Base-by-base conservation (phyloP, 2,797 vertebrate species). In the Pseudomugil tenellus region DNA sequence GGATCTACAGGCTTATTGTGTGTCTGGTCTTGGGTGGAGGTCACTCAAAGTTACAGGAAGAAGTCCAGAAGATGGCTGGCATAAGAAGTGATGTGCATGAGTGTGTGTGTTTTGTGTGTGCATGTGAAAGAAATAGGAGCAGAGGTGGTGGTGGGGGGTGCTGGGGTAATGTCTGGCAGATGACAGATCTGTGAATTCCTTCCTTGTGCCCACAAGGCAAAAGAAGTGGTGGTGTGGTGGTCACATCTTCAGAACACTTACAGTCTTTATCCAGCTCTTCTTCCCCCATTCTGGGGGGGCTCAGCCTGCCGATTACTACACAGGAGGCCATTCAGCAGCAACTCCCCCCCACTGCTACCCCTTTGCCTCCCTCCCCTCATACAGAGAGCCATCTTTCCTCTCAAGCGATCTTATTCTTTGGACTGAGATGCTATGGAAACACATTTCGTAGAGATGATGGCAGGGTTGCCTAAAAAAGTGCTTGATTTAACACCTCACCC, bases 131-230 rank as follows among this genome's bases (percentile, higher is more conserved):
- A 75, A 59, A 54, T 54, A 51, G 13, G 60, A 73, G 25, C 43
- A 43, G 69, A 37, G 34, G 66, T 60, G 90, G 55, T 56, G 37
- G 16, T 12, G 54, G 58, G 49, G 57, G 77, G 48, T 37, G 59
- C 62, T 21, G 74, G 74, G 83, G 90, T 95, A 95, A 95, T 96
- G 94, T 94, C 93, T 95, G 95, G 95, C 93, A 95, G 96, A 96
- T 96, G 96, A 97, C 95, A 95, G 94, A 95, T 96, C 93, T 92
- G 92, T 92, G 93, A 95, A 96, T 95, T 95, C 94, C 91, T 93
- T 92, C 88, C 91, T 93, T 84, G 89, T 93, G 95, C 95, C 96
- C 95, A 94, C 93, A 93, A 95, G 96, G 95, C 94, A 95, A 81
- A 85, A 84, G 81, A 76, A 79, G 74, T 51, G 63, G 84, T 83